phyloP scores from a whole-genome alignment of 2,888 invertebrate species.

The Leptopilina myrica region DNA sequence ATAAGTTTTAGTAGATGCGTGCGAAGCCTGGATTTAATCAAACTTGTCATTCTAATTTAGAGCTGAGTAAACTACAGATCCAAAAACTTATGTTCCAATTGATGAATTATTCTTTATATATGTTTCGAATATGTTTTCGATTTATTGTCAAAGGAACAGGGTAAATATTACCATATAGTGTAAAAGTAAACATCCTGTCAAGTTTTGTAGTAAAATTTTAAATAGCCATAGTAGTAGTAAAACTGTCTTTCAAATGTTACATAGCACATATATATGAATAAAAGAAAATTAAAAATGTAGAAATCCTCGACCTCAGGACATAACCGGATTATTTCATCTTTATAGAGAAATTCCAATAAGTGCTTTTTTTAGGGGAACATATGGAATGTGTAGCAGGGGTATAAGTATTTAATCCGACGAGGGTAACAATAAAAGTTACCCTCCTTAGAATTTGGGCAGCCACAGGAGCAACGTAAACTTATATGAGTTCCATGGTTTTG shows the following conservation, averaged over 20 bases:
- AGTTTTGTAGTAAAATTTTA: no score
- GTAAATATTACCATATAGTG: no score
- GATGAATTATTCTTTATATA: no score
- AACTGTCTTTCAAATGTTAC: background rate
- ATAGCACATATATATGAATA: background rate
- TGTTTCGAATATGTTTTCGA: no score
- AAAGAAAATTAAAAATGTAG: background rate
- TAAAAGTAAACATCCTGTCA: no score
- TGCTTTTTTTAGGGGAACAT: slow-evolving; percentile 44
- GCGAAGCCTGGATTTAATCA: no score
- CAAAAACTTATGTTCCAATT: no score
- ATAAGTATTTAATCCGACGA: slow-evolving; percentile 66
- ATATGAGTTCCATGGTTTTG: slow-evolving; percentile 57
- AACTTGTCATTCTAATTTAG: no score
- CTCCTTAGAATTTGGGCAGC: slow-evolving; percentile 56
- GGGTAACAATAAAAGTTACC: slow-evolving; percentile 67
- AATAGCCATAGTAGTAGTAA: no score
- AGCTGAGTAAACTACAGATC: no score
- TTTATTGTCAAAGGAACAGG: no score
- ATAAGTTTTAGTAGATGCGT: no score
- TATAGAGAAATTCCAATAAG: slow-evolving; percentile 34
- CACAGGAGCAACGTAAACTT: slow-evolving; percentile 66
- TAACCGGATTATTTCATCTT: slow-evolving; percentile 37
- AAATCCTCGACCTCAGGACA: slow-evolving; percentile 18
- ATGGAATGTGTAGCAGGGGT: slow-evolving; percentile 56